Conservation (phyloP, 2,888 invertebrate species). For the Laothoe populi region DNA sequence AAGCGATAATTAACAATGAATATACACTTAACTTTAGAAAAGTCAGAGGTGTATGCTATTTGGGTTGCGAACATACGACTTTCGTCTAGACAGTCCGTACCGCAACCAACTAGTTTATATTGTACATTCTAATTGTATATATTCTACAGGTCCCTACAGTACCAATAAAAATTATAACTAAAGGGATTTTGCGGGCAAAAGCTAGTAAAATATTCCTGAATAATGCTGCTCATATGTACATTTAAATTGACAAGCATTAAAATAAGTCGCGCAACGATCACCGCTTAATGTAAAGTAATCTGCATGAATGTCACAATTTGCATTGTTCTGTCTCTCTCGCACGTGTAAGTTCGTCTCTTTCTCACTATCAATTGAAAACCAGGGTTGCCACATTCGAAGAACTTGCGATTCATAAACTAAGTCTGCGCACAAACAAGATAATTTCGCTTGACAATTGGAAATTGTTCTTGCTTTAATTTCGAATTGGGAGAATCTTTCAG, state of each 20-base stretch:
- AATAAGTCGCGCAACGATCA: conserved; percentile 1
- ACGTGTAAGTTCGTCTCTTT: background rate
- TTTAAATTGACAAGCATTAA: background rate
- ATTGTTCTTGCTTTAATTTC: conserved; percentile 18
- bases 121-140: no score
- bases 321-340: background rate
- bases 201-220: no score
- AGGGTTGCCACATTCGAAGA: background rate
- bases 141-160: no score
- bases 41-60: no score
- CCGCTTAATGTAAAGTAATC: conserved; percentile 12
- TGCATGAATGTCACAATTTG: conserved; percentile 7
- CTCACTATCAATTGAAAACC: background rate
- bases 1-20: no score
- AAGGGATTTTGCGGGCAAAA: no score
- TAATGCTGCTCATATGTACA: background rate
- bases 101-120: no score
- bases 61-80: no score
- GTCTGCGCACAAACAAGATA: conserved; percentile 13
- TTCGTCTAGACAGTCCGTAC: no score
- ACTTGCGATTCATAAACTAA: background rate
- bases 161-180: no score
- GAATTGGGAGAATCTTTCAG: background rate
- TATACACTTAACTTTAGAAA: no score
- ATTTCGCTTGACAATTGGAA: conserved; percentile 7